Evolutionary conservation across 2,888 invertebrate species (phyloP).

Genomic region (Heliconius hortense): DNA sequence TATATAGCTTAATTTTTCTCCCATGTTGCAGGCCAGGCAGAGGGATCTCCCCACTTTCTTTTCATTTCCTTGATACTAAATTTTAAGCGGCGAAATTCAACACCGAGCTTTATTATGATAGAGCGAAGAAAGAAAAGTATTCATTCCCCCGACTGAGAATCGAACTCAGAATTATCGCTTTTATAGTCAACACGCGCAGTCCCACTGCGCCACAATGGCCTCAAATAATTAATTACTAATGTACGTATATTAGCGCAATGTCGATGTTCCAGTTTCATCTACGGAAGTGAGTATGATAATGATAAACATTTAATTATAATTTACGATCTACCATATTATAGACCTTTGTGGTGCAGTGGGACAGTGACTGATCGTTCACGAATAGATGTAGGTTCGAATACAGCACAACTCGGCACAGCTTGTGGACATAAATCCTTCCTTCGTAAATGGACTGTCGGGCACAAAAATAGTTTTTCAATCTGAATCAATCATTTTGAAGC

Average conservation of each 20-base stretch:
- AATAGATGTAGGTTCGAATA: neutral
- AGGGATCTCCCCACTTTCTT: too few relatives aligned
- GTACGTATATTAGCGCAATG: constrained; percentile 2
- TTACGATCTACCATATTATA: constrained; percentile 14
- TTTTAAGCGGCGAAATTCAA: too few relatives aligned
- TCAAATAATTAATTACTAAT: neutral
- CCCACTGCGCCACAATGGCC: neutral
- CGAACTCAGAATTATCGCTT: neutral
- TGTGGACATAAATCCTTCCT: neutral
- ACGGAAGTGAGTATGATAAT: constrained; percentile 24
- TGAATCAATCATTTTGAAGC: too few relatives aligned
- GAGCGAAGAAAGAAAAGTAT: neutral
- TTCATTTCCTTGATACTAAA: too few relatives aligned
- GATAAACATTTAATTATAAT: constrained; percentile 23
- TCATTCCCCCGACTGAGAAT: neutral
- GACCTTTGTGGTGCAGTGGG: neutral
- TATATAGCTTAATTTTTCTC: too few relatives aligned
- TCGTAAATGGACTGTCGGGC: too few relatives aligned
- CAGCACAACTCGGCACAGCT: neutral
- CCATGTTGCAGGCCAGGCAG: too few relatives aligned
- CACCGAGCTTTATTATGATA: too few relatives aligned
- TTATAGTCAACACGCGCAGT: neutral
- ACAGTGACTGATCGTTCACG: neutral
- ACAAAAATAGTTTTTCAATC: too few relatives aligned
- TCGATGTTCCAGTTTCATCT: constrained; percentile 29